Base-by-base conservation (phyloP, 2,888 invertebrate species). In the Atrina japonica region DNA sequence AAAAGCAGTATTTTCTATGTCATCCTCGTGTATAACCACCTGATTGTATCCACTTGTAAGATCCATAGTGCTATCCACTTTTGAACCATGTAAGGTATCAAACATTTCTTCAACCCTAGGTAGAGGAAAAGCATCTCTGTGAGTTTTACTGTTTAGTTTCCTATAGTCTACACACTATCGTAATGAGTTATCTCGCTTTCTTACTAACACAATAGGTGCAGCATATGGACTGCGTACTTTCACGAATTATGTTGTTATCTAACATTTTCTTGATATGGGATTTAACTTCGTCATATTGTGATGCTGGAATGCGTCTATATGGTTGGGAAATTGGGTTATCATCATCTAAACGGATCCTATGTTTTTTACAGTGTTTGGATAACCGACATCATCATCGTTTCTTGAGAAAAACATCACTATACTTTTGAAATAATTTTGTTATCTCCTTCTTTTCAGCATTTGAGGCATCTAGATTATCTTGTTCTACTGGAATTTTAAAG, bases 141-240 rank as follows among this genome's bases (percentile, higher is more conserved):
- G 30, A 0, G 75, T 75, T 30, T 73, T 77, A 16, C 41, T 29
- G 41, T 79, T 79, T 3, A 76, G 53, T 29, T 59, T 56, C 7
- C 77, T 21, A 41, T 70, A 75, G 40, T 75, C 75, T 16, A 64
- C 50, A 50, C 70, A 65, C 16, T 56, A 23, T 43, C 70, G 45
- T 18, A 71, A 21, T 14, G 41, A 41, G 14, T 56, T 47, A 27
- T 60, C 41, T 27, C 66, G 60, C 49, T 66, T 71, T 29, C 66
- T 35, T 11, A 52, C 56, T 18, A 67, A n/a, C 18, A 64, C 53
- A 21, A 64, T 25, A 1, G 80, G 76, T n/a, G 75, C 70, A 16
- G 70, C 58, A 25, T 66, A 66, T 25, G 66, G 50, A 30, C 59
- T 66, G 3, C n/a, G 66, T 59, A 40, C 52, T 66, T 27, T 58